Evolutionary conservation across 2,888 invertebrate genomes (phyloP).

Genomic region (Philonicus albiceps): DNA sequence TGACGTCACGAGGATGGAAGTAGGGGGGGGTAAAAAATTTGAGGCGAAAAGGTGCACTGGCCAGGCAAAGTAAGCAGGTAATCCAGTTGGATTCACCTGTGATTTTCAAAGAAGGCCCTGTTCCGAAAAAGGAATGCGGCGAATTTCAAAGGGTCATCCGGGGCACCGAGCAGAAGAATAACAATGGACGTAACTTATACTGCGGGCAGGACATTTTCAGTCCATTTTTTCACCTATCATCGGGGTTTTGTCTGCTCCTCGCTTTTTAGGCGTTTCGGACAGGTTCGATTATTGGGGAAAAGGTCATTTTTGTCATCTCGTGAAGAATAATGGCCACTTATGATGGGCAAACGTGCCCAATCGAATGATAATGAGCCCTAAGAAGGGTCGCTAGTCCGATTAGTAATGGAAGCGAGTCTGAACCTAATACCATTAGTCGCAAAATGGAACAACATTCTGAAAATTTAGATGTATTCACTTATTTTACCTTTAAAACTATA

Average conservation of each 20-base stretch:
- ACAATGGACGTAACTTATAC: conserved; percentile 9
- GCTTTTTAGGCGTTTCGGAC: not conserved
- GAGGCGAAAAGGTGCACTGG: not conserved
- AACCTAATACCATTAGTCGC: not conserved
- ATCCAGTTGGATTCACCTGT: conserved; percentile 9
- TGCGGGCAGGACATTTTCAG: not conserved
- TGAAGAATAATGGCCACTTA: not conserved
- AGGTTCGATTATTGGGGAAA: not conserved
- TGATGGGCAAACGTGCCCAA: not conserved
- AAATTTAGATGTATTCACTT: not conserved
- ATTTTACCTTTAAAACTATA: not conserved
- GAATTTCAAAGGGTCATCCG: conserved; percentile 16
- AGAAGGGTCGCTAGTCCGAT: not conserved
- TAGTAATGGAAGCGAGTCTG: not conserved
- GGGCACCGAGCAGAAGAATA: not conserved
- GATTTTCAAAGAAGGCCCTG: not conserved
- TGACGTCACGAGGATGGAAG: conserved; percentile 7
- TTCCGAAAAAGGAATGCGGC: conserved; percentile 26
- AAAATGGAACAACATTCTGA: not conserved
- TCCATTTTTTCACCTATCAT: not conserved
- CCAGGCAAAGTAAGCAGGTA: not conserved
- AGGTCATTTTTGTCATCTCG: not conserved
- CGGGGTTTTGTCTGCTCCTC: not conserved
- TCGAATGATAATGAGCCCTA: not conserved
- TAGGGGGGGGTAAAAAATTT: not conserved